Evolutionary conservation across 2,888 invertebrate genomes (phyloP), one percentile per base, ranked within the genome.

Genomic region (Leucophora obtusa): DNA sequence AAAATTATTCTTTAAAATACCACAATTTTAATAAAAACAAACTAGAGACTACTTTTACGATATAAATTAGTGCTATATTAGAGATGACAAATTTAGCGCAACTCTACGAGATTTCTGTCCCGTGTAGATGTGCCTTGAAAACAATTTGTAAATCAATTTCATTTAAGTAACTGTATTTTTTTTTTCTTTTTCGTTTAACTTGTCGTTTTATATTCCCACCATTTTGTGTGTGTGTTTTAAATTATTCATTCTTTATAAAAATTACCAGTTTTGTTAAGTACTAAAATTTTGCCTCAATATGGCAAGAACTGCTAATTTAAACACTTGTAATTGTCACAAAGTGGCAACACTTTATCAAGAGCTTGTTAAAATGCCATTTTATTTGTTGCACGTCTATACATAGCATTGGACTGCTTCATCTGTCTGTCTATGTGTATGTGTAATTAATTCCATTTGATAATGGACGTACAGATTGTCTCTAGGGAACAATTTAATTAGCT

Each of bases 401-500:
- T 15, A 21, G 53, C 18, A 59, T 51, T 63, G 43, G 35, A 14
- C 14, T 58, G 15, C n/a, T 9, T 21, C 8, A 9, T 21, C 21
- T 17, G 24, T 21, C 21, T 43, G 58, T 53, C 9, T 70, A 0
- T 33, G 28, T 35, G 9, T 9, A 6, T 58, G 18, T 59, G 66
- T 63, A 71, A 75, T 75, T 75, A 79, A 79, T 76, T 76, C 59
- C 58, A 80, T 72, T 69, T 73, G 56, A 75, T 76, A 65, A 63
- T 70, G 28, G 3, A 35, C 14, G 59, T 47, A 65, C 65, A 63
- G 56, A 70, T 59, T 73, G 56, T 79, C 76, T 81, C 65, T 54
- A 73, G 76, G 65, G 76, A 77, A 70, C 80, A 81, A 81, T 81
- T 81, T 77, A 77, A 77, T 81, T 81, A 76, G 59, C 63, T 51